Percentiles rank a stretch among this genome's conserved stretches.
These are phyloP conservation scores for Papilio glaucus DNA, from an alignment of 1,140 invertebrate genomes.

Conservation along the genomic window DNA sequence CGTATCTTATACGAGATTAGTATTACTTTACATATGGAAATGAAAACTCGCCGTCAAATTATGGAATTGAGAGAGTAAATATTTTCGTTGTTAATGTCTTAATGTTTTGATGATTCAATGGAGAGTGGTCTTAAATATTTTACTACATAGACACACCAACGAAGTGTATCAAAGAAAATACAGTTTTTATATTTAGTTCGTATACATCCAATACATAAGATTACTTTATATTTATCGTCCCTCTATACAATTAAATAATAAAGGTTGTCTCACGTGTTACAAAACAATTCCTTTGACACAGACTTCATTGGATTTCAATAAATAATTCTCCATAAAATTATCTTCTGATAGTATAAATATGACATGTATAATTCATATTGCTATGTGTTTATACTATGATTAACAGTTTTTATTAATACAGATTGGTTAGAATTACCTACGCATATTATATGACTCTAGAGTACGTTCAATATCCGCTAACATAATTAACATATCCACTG, in stretches of 20 bases:
- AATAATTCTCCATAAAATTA: too few species aligned
- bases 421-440: conserved; percentile 8
- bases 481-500: conserved; percentile 76
- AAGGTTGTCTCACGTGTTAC: too few species aligned
- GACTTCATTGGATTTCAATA: too few species aligned
- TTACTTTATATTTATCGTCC: too few species aligned
- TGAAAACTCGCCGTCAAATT: conserved; percentile 37
- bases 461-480: conserved; percentile 43
- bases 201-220: too few species aligned
- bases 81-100: conserved; percentile 30
- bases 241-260: too few species aligned
- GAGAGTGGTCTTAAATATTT: background rate
- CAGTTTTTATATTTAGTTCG: too few species aligned
- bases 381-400: too few species aligned
- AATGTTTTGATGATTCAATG: conserved; percentile 16
- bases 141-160: background rate
- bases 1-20: conserved; percentile 49
- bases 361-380: too few species aligned
- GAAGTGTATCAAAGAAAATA: too few species aligned
- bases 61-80: conserved; percentile 26
- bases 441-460: background rate
- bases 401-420: conserved; percentile 19
- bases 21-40: conserved; percentile 43
- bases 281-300: too few species aligned
- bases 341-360: too few species aligned